These are phyloP conservation scores for Cirrhinus molitorella DNA, from an alignment of 2,797 vertebrate species.

Conservation along the genomic window DNA sequence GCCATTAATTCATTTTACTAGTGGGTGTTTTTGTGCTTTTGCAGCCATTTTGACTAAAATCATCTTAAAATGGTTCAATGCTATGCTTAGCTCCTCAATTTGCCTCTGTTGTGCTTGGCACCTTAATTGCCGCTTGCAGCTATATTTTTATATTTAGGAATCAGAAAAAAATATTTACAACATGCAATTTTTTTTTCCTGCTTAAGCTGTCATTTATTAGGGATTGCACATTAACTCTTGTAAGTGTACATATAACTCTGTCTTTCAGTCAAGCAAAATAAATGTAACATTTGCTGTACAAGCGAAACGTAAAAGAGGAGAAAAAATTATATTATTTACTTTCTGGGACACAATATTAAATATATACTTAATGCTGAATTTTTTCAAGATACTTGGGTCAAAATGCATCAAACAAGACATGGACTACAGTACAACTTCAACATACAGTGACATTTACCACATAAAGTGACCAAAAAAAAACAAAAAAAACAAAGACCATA, in stretches of 20 bases:
- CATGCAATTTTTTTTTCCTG: background rate
- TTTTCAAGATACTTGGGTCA: background rate
- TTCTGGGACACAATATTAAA: background rate
- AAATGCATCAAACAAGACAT: background rate
- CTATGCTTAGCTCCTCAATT: no score
- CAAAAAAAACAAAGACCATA: background rate
- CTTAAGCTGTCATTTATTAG: slow-evolving; percentile 45
- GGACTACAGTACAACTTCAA: background rate
- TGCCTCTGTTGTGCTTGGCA: no score
- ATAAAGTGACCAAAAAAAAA: slow-evolving; percentile 1
- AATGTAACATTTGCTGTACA: background rate
- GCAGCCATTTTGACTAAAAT: no score
- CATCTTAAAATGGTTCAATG: no score
- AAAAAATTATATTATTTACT: background rate
- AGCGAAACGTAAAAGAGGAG: background rate
- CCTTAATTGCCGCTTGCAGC: no score
- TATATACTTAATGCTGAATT: background rate
- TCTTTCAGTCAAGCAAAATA: slow-evolving; percentile 40
- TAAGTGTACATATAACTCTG: background rate
- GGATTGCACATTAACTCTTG: slow-evolving; percentile 38
- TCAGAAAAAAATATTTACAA: background rate
- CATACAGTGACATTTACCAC: background rate
- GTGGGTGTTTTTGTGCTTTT: no score
- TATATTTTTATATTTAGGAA: background rate
- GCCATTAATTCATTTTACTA: no score